These are phyloP conservation scores for Mugil cephalus DNA, from an alignment of 2,113 vertebrate species.

Conservation along the genomic window DNA sequence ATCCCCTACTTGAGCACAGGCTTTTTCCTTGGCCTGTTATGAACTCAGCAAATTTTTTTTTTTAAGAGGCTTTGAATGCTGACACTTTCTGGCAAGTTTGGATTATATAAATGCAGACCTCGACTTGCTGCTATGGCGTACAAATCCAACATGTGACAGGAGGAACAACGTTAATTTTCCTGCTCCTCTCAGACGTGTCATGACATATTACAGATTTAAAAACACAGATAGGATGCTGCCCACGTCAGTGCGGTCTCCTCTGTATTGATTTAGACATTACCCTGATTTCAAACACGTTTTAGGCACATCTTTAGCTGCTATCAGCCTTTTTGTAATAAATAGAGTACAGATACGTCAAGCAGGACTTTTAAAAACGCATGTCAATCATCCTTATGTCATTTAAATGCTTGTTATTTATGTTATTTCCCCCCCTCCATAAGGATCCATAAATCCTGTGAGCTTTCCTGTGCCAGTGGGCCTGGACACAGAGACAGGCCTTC, in stretches of 20 bases:
- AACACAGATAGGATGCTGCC: background rate
- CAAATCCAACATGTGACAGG: conserved; percentile 7
- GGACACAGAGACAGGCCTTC: conserved; percentile 33
- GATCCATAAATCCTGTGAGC: conserved; percentile 24
- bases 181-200: background rate
- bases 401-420: conserved; percentile 3
- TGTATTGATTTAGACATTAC: background rate
- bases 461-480: conserved; percentile 55
- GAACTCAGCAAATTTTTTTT: conserved; percentile 68
- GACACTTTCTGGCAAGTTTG: conserved; percentile 39
- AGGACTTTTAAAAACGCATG: background rate
- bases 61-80: conserved; percentile 22
- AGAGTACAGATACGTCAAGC: background rate
- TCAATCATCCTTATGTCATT: conserved; percentile 18
- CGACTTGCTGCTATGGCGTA: background rate
- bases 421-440: conserved; percentile 3
- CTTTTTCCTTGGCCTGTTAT: conserved; percentile 56
- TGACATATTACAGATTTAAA: too few relatives aligned
- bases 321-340: conserved; percentile 6
- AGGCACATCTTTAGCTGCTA: background rate
- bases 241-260: background rate
- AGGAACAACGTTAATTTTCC: background rate
- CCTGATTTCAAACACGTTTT: conserved; percentile 2
- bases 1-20: conserved; percentile 64
- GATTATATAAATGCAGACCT: conserved; percentile 9